Evolutionary conservation across 2,888 invertebrate species (phyloP).

Genomic region (Tinea semifulvella): DNA sequence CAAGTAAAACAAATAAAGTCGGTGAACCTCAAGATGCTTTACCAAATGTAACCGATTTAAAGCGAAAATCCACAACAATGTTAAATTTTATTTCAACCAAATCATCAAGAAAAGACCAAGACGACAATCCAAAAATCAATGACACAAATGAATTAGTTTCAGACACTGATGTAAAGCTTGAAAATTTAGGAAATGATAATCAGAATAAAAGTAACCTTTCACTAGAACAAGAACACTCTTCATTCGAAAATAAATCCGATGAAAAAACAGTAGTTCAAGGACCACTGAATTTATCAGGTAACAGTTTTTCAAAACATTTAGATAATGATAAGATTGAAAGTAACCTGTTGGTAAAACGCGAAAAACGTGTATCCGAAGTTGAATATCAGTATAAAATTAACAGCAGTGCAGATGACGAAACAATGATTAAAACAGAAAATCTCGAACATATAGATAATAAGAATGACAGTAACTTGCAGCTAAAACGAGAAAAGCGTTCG

Average conservation of each 20-base stretch:
- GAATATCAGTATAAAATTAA: too few relatives aligned
- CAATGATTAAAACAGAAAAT: too few relatives aligned
- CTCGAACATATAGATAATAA: too few relatives aligned
- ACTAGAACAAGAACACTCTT: not conserved
- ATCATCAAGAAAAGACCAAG: conserved; percentile 27
- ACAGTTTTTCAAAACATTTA: too few relatives aligned
- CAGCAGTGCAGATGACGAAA: too few relatives aligned
- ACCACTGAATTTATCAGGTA: not conserved
- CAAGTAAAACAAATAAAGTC: conserved; percentile 27
- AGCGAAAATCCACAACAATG: conserved; percentile 51
- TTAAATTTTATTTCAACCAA: conserved; percentile 41
- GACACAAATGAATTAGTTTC: not conserved
- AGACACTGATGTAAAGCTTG: not conserved
- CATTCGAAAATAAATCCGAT: not conserved
- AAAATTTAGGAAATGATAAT: not conserved
- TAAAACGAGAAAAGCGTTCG: too few relatives aligned
- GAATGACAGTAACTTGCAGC: too few relatives aligned
- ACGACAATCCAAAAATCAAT: not conserved
- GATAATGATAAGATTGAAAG: too few relatives aligned
- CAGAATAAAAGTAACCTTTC: not conserved
- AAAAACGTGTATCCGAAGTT: too few relatives aligned
- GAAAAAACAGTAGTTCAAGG: not conserved
- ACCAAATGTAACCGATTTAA: conserved; percentile 35
- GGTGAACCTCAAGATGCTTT: conserved; percentile 18
- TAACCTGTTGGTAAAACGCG: too few relatives aligned